A percentile compares a stretch with the other conserved stretches of the same genome.
phyloP scores from a whole-genome alignment of 2,113 vertebrate species.

The Thalassoma bifasciatum region DNA sequence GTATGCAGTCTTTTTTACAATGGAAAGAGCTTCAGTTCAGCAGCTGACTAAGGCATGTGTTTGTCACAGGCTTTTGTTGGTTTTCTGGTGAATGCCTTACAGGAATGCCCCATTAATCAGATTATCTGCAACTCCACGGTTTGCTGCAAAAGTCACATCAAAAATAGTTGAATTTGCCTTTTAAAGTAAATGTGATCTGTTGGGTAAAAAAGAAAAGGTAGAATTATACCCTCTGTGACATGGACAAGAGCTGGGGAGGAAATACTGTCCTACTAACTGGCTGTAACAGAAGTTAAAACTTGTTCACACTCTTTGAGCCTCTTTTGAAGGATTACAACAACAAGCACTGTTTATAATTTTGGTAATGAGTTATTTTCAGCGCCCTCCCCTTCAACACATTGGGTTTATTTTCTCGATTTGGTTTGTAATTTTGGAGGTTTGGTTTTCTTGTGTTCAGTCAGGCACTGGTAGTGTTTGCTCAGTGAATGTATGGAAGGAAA shows the following conservation, averaged over 20 bases:
- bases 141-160: not conserved
- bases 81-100: not conserved
- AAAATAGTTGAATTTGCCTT: not conserved
- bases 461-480: not conserved
- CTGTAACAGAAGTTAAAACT: not conserved
- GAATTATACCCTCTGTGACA: no score
- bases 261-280: not conserved
- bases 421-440: not conserved
- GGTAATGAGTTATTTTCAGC: not conserved
- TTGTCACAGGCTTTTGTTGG: not conserved
- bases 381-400: not conserved
- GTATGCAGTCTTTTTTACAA: not conserved
- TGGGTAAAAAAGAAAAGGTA: no score
- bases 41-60: not conserved
- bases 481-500: conserved; percentile 1
- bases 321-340: not conserved
- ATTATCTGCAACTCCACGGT: not conserved
- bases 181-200: not conserved
- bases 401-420: not conserved
- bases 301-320: no score
- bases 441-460: not conserved
- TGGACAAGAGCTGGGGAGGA: no score
- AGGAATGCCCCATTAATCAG: not conserved
- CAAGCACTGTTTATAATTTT: not conserved
- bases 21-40: not conserved